Base-by-base conservation (phyloP, 2,797 vertebrate species). In the Trachops cirrhosus region DNA sequence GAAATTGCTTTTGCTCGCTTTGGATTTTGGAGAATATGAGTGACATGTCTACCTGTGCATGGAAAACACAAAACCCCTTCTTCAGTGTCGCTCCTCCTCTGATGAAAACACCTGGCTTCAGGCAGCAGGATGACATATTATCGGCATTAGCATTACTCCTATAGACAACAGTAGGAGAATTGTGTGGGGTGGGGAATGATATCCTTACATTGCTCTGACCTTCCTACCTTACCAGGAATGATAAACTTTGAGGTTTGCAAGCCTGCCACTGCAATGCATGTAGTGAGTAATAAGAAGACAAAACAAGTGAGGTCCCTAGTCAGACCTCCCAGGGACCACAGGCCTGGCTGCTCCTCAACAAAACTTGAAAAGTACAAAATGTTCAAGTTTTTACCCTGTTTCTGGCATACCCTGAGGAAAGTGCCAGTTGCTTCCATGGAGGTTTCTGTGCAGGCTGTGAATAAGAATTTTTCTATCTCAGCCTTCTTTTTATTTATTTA, bases 401-500 rank as follows among this genome's bases (percentile, higher is more conserved):
- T 64, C n/a, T 41, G 94, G 46, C 68, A 67, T 0, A 68, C 1
- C 21, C n/a, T 1, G 3, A 54, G 59, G 80, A 70, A 79, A 86
- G 48, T 1, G 44, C 52, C 68, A 82, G 1, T n/a, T 64, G 80
- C 50, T 26, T 80, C 64, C 32, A 2, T 4, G 29, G 41, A 50
- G 19, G 41, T 37, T 46, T 86, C 52, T 82, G 18, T 44, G 9
- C 21, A 95, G n/a, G 48, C 85, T 82, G 6, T 39, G 73, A 82
- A 44, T 41, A 90, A 79, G 21, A 24, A 64, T 14, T 91, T 82
- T 86, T 73, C 50, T 16, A 2, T 37, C 10, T 41, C 22, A 44
- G 41, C 59, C 71, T 44, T 84, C 50, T 79, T 84, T 80, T 80
- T n/a, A 34, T 16, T 84, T 46, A 41, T 62, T 94, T 62, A 24